These are phyloP conservation scores for Eulemur albifrons DNA, from an alignment of 2,797 vertebrate species.

Conservation along the genomic window DNA sequence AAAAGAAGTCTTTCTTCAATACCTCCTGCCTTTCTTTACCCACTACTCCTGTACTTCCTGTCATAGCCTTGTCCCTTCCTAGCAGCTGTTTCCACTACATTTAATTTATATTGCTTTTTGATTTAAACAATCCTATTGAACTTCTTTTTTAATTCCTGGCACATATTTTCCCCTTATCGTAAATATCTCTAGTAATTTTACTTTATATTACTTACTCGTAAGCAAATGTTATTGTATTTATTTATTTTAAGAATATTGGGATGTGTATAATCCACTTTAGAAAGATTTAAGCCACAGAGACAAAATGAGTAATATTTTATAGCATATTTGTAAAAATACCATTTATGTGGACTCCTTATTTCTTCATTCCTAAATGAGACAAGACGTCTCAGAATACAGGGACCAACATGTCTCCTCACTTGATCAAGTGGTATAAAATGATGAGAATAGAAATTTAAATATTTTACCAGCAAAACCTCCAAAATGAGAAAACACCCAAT, in stretches of 20 bases:
- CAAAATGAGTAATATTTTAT: background rate
- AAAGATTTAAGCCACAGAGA: background rate
- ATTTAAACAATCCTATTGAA: background rate
- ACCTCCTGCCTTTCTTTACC: background rate
- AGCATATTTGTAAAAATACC: constrained; percentile 1
- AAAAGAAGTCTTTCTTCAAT: background rate
- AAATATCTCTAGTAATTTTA: background rate
- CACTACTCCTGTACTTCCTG: background rate
- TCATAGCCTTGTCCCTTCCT: background rate
- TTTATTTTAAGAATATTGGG: background rate
- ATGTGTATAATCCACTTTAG: background rate
- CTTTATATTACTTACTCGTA: background rate
- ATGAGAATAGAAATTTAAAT: background rate
- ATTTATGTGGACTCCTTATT: background rate
- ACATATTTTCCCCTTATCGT: background rate
- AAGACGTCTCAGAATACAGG: background rate
- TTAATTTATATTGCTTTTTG: background rate
- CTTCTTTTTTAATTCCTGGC: background rate
- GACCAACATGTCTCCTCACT: background rate
- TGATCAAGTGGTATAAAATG: background rate
- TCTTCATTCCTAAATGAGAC: background rate
- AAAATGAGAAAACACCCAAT: background rate
- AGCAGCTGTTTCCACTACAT: background rate
- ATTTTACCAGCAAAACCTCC: background rate
- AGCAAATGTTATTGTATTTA: background rate